phyloP scores from a whole-genome alignment of 2,797 vertebrate genomes.

The Chaetophractus vellerosus region DNA sequence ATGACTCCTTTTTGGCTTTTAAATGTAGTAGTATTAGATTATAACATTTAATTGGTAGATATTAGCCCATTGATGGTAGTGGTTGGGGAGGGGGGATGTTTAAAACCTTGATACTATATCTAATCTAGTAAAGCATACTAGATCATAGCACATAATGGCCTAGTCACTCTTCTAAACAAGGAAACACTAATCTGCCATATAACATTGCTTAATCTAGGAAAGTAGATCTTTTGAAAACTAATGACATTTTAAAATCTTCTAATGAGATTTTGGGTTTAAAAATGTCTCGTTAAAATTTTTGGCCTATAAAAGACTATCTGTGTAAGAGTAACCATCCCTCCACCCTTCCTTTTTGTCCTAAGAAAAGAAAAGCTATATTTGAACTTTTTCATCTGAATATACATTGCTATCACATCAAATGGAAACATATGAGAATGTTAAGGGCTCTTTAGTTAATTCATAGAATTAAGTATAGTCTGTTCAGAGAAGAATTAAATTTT shows the following conservation, averaged over 20 bases:
- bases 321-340: background rate
- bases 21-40: conserved; percentile 25
- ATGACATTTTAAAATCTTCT: conserved; percentile 42
- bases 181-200: background rate
- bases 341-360: background rate
- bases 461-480: conserved; percentile 1
- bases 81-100: background rate
- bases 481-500: conserved; percentile 51
- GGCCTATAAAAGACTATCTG: background rate
- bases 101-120: background rate
- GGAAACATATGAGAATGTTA: background rate
- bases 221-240: conserved; percentile 52
- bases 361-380: background rate
- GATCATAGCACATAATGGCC: background rate
- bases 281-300: conserved; percentile 66
- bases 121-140: conserved; percentile 24
- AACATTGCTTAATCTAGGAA: conserved; percentile 30
- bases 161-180: background rate
- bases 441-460: conserved; percentile 34
- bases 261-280: conserved; percentile 38
- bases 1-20: conserved; percentile 13
- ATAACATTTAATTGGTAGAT: conserved; percentile 27
- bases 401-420: background rate
- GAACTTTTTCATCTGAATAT: background rate
- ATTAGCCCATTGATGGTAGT: background rate